Evolutionary conservation across 2,888 invertebrate genomes (phyloP).

Genomic region (Agrochola circellaris): DNA sequence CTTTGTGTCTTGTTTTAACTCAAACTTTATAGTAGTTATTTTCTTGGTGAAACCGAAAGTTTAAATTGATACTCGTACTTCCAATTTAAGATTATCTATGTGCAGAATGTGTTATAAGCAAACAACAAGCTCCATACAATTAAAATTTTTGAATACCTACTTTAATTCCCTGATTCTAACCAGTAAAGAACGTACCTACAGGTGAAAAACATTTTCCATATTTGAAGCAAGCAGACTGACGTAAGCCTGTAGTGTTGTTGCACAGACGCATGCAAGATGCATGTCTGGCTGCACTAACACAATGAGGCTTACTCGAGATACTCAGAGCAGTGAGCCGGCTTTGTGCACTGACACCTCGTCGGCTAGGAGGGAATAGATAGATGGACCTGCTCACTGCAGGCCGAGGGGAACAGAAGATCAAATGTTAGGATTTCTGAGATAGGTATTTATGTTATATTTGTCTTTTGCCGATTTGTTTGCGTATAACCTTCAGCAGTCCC

Average conservation of each 20-base stretch:
- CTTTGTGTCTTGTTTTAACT: constrained; percentile 6
- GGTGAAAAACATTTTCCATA: background rate
- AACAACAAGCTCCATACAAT: background rate
- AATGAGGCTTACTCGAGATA: constrained; percentile 26
- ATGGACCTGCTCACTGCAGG: constrained; percentile 5
- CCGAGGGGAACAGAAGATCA: constrained; percentile 3
- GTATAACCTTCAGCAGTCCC: background rate
- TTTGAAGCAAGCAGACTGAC: constrained; percentile 3
- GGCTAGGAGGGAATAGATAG: background rate
- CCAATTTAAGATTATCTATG: background rate
- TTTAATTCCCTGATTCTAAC: no score
- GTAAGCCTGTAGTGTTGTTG: constrained; percentile 9
- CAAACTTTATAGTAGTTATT: background rate
- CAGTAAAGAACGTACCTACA: background rate
- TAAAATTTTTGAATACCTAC: background rate
- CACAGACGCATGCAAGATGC: constrained; percentile 26
- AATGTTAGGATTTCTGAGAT: background rate
- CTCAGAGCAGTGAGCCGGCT: constrained; percentile 21
- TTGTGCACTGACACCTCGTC: constrained; percentile 39
- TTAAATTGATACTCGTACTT: background rate
- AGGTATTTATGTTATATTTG: background rate
- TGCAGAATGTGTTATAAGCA: background rate
- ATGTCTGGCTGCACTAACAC: constrained; percentile 43
- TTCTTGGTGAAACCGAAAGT: background rate
- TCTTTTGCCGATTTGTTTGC: background rate